Evolutionary conservation across 2,113 vertebrate species (phyloP), one percentile per base, ranked within the genome.

Genomic region (Sebastes schlegelii): DNA sequence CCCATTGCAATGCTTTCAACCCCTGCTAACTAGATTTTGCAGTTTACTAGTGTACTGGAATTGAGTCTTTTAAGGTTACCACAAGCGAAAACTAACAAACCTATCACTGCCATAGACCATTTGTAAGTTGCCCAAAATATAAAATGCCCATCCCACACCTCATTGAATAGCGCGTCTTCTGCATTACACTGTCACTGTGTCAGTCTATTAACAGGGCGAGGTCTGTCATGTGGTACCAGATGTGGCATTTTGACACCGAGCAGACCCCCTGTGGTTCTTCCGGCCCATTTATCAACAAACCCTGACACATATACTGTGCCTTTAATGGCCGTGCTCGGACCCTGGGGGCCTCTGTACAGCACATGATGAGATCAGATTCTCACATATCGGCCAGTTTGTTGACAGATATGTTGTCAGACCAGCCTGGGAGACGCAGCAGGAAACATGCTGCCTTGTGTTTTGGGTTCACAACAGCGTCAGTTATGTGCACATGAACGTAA

Each of bases 361-460:
- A 63, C 77, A 58, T 8, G 7, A 80, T 77, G 77, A 90, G 84
- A 88, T 92, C 88, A 86, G 4, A 77, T 88, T 88, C 60, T n/a
- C 42, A 43, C 67, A 42, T 64, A 79, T 54, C 54, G 34, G 74
- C 43, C 68, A 68, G 3, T 77, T 79, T 87, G 52, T 83, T 90
- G 83, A 82, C 79, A 68, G 75, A 84, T 83, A 64, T 81, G 34
- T 82, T 83, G 64, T 83, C 66, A 74, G 60, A 80, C 55, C 42
- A 49, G 75, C 48, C 83, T 60, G 61, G 58, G 55, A 82, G 23
- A 71, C 42, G 51, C 81, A 14, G 55, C n/a, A 58, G 61, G 26
- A 72, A 34, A 43, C 23, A 3, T 10, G 61, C 34, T 75, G 49
- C 54, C 45, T 46, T 45, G 51, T 45, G 58, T 68, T 62, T 74